These are phyloP conservation scores for Apodemia duryi DNA, from an alignment of 2,888 invertebrate species.

Conservation along the genomic window DNA sequence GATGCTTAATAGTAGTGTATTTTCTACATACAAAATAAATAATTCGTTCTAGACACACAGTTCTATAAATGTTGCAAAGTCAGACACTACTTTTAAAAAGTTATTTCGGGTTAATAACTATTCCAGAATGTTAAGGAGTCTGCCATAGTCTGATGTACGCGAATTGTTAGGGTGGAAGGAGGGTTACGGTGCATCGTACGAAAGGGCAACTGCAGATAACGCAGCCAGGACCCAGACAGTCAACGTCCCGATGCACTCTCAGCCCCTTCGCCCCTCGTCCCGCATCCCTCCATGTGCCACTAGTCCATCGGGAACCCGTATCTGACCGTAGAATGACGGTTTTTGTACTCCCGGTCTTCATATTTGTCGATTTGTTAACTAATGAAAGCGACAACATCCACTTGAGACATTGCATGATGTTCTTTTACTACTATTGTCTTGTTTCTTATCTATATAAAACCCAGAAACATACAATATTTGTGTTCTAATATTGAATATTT, in stretches of 20 bases:
- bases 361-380: slow-evolving; percentile 56
- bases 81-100: slow-evolving; percentile 7
- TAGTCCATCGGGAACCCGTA: slow-evolving; percentile 62
- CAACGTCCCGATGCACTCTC: slow-evolving; percentile 75
- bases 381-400: slow-evolving; percentile 61
- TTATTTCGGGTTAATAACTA: slow-evolving; percentile 69
- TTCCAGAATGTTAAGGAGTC: slow-evolving; percentile 57
- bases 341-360: slow-evolving; percentile 47
- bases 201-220: slow-evolving; percentile 79
- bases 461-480: neutral
- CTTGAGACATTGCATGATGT: slow-evolving; percentile 51
- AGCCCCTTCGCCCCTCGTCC: slow-evolving; percentile 38
- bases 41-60: neutral
- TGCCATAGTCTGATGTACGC: slow-evolving; percentile 55
- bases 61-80: neutral
- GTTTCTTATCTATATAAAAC: neutral
- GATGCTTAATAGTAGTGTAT: neutral
- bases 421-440: neutral
- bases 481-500: neutral
- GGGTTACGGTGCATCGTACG: slow-evolving; percentile 64
- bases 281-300: slow-evolving; percentile 35
- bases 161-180: slow-evolving; percentile 56
- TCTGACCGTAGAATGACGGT: slow-evolving; percentile 55
- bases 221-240: slow-evolving; percentile 74
- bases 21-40: neutral